These are phyloP conservation scores for Panopea generosa DNA, from an alignment of 2,888 invertebrate species.

Conservation along the genomic window DNA sequence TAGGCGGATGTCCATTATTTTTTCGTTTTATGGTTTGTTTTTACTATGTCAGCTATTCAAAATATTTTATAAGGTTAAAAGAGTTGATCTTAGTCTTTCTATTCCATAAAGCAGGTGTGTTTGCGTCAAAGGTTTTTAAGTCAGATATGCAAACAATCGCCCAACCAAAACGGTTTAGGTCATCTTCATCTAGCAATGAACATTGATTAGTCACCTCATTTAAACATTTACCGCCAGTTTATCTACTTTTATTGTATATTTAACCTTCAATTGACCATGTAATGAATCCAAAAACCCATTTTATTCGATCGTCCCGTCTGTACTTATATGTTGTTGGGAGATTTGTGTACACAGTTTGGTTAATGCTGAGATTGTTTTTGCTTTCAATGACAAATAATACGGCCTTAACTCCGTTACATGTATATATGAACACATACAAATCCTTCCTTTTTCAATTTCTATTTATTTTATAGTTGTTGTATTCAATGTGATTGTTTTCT, in stretches of 20 bases:
- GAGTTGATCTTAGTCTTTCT: slow-evolving; percentile 3
- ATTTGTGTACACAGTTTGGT: too few relatives aligned
- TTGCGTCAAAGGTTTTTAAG: background rate
- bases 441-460: too few relatives aligned
- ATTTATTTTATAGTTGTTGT: too few relatives aligned
- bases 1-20: slow-evolving; percentile 26
- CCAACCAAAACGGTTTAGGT: slow-evolving; percentile 5
- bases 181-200: slow-evolving; percentile 11
- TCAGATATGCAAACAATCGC: slow-evolving; percentile 5
- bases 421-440: too few relatives aligned
- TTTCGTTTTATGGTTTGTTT: background rate
- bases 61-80: slow-evolving; percentile 11
- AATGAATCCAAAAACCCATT: too few relatives aligned
- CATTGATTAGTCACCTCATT: slow-evolving; percentile 2
- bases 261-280: background rate
- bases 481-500: too few relatives aligned
- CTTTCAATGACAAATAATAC: too few relatives aligned
- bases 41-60: slow-evolving; percentile 17
- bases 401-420: too few relatives aligned
- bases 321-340: too few relatives aligned
- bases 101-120: slow-evolving; percentile 12
- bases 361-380: too few relatives aligned
- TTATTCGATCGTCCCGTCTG: too few relatives aligned
- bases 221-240: slow-evolving; percentile 4
- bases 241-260: slow-evolving; percentile 11